These are phyloP conservation scores for Habroteleia sp. DNA, from an alignment of 2,888 invertebrate species.

Conservation along the genomic window DNA sequence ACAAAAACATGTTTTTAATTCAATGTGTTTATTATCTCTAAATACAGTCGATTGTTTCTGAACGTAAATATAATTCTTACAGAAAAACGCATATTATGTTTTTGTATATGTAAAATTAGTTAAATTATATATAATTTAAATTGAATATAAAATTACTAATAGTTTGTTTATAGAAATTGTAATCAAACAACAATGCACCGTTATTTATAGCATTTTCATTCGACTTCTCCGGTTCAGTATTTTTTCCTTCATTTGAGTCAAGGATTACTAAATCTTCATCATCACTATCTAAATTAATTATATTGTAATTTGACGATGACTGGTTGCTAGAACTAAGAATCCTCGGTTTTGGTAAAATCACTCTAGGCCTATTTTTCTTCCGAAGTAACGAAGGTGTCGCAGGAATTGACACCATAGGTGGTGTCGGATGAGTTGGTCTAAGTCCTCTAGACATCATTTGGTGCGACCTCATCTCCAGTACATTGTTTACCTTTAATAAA, in stretches of 20 bases:
- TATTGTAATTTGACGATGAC: conserved; percentile 60
- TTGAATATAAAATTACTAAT: too few species aligned
- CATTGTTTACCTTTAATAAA: conserved; percentile 2
- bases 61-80: too few species aligned
- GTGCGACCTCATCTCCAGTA: background rate
- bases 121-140: too few species aligned
- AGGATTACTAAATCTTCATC: conserved; percentile 67
- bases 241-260: conserved; percentile 63
- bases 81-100: too few species aligned
- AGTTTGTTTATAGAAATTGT: too few species aligned
- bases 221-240: conserved; percentile 67
- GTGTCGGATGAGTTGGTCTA: conserved; percentile 21
- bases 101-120: too few species aligned
- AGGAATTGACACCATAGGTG: conserved; percentile 70
- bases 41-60: too few species aligned
- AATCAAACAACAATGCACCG: too few species aligned
- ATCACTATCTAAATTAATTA: conserved; percentile 75
- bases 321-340: conserved; percentile 6
- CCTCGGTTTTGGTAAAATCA: conserved; percentile 51
- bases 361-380: conserved; percentile 44
- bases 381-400: conserved; percentile 17
- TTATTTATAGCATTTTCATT: conserved; percentile 8
- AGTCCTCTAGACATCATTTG: conserved; percentile 13
- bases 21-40: too few species aligned
- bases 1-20: too few species aligned